These are phyloP conservation scores for Ariopsis seemanni DNA, from an alignment of 2,113 vertebrate species.

Conservation along the genomic window DNA sequence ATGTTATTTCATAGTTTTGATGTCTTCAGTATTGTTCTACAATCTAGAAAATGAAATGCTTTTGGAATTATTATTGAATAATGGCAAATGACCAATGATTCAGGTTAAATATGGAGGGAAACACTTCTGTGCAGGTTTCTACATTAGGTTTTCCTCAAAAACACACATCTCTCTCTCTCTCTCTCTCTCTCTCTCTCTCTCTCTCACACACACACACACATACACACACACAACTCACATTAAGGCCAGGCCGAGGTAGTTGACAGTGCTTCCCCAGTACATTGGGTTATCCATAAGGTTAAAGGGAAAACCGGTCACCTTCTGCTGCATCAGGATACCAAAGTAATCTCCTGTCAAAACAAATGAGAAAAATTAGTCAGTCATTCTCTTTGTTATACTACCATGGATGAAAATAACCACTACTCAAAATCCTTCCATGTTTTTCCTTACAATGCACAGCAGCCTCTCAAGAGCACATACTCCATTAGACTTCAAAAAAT, in stretches of 20 bases:
- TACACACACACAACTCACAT: conserved; percentile 78
- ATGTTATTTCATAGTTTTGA: too few species aligned
- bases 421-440: neutral
- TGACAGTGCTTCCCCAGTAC: conserved; percentile 94
- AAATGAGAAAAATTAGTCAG: conserved; percentile 20
- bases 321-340: conserved; percentile 89
- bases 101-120: neutral
- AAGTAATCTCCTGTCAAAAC: conserved; percentile 87
- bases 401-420: neutral
- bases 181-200: too few species aligned
- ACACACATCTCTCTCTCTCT: too few species aligned
- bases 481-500: neutral
- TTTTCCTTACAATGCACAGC: neutral
- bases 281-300: conserved; percentile 88
- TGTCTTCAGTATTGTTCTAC: too few species aligned
- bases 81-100: neutral
- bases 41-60: neutral
- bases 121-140: neutral
- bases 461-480: neutral
- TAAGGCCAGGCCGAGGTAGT: conserved; percentile 91
- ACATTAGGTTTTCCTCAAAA: neutral
- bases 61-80: neutral
- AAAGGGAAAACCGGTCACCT: conserved; percentile 90
- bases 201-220: neutral
- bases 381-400: conserved; percentile 1